Evolutionary conservation across 2,888 invertebrate species (phyloP).

Genomic region (Sphaerophoria rueppellii): DNA sequence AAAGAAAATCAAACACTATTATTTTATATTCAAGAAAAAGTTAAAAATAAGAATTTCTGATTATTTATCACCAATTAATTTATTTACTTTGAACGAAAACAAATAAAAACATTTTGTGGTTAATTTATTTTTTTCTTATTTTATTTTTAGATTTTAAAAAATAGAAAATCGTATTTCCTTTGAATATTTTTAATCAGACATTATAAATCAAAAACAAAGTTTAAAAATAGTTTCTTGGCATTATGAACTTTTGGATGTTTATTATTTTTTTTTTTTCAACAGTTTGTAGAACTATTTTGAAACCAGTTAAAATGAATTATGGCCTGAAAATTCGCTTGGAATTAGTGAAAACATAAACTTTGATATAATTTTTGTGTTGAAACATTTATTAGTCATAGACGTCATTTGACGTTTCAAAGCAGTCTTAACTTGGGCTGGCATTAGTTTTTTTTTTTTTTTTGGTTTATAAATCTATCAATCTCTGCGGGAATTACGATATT

Average conservation of each 20-base stretch:
- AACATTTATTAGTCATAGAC: not conserved
- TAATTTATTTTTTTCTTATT: not conserved
- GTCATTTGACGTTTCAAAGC: not conserved
- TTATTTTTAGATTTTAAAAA: slow-evolving; percentile 3
- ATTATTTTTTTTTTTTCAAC: not conserved
- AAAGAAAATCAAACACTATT: not conserved
- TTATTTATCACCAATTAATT: too few species aligned
- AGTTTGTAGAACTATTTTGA: not conserved
- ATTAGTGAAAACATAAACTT: slow-evolving; percentile 10
- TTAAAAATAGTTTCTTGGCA: not conserved
- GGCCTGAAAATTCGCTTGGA: not conserved
- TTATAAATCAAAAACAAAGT: slow-evolving; percentile 6
- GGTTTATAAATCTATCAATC: not conserved
- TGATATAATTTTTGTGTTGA: not conserved
- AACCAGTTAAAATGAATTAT: slow-evolving; percentile 1
- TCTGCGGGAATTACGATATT: not conserved
- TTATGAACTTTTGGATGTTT: not conserved
- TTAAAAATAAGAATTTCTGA: not conserved
- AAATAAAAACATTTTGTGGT: not conserved
- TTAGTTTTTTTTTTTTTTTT: not conserved
- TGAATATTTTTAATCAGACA: not conserved
- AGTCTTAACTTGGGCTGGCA: not conserved
- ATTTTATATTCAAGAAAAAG: not conserved
- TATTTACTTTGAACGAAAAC: not conserved
- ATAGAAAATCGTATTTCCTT: not conserved